phyloP scores from a whole-genome alignment of 2,113 vertebrate species.

The Rhineura floridana region DNA sequence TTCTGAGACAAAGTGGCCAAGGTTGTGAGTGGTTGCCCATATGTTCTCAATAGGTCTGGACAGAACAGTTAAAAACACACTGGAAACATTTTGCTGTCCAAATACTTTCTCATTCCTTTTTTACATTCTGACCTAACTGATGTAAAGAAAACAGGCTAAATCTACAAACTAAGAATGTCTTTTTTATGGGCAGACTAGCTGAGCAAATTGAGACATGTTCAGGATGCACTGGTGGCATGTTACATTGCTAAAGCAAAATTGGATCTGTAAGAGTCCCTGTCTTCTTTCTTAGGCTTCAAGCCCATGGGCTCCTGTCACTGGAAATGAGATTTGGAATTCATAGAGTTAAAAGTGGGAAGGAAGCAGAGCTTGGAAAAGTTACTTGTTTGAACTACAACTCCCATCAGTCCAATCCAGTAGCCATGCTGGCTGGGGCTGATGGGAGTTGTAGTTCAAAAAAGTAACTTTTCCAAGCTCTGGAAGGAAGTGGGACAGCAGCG shows the following conservation, averaged over 20 bases:
- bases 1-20: not conserved
- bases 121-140: not conserved
- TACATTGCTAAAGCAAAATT: not conserved
- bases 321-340: not conserved
- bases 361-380: too few species aligned
- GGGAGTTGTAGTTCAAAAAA: too few species aligned
- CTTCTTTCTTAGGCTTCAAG: not conserved
- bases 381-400: too few species aligned
- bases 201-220: not conserved
- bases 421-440: too few species aligned
- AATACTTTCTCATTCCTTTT: not conserved
- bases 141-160: not conserved
- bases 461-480: too few species aligned
- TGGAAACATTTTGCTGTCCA: not conserved
- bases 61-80: not conserved
- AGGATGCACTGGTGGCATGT: not conserved
- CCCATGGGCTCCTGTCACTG: not conserved
- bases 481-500: not conserved
- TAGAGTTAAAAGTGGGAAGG: not conserved
- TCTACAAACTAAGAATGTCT: not conserved
- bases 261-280: not conserved
- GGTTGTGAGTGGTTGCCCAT: not conserved
- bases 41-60: not conserved
- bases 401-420: too few species aligned
- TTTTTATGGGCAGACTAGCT: not conserved